These are phyloP conservation scores for Cataglyphis cursor DNA, from an alignment of 2,888 invertebrate species.

Conservation along the genomic window DNA sequence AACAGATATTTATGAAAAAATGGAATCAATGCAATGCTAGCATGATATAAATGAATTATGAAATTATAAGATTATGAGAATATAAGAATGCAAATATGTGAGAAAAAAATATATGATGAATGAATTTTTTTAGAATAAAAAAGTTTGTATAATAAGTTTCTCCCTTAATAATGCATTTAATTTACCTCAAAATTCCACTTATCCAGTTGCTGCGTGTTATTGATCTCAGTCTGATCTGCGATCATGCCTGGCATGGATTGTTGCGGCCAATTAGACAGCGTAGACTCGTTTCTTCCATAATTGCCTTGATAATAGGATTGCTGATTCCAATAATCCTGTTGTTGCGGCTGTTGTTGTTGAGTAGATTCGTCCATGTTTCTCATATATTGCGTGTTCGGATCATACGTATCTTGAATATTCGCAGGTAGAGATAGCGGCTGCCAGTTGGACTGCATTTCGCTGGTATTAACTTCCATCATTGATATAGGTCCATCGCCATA, in stretches of 20 bases:
- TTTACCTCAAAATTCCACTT: constrained; percentile 86
- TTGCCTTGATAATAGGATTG: constrained; percentile 80
- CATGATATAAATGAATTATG: background rate
- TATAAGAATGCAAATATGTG: constrained; percentile 18
- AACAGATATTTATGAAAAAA: background rate
- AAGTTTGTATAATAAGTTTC: constrained; percentile 14
- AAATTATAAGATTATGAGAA: constrained; percentile 3
- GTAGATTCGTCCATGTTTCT: constrained; percentile 71
- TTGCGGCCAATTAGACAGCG: constrained; percentile 79
- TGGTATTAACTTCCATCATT: constrained; percentile 77
- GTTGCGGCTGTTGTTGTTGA: constrained; percentile 76
- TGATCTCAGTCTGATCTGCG: constrained; percentile 78
- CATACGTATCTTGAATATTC: constrained; percentile 78
- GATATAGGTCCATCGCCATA: constrained; percentile 79
- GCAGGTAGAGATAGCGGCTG: constrained; percentile 80
- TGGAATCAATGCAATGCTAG: background rate
- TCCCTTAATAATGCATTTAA: constrained; percentile 26
- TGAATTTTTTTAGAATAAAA: background rate
- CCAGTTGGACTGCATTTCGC: constrained; percentile 80
- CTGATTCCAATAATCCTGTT: constrained; percentile 78
- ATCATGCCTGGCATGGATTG: constrained; percentile 73
- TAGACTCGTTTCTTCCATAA: constrained; percentile 73
- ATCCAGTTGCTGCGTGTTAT: constrained; percentile 80
- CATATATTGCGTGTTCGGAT: constrained; percentile 74
- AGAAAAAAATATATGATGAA: background rate